Percentiles rank a stretch among this genome's conserved stretches.
phyloP scores from a whole-genome alignment of 2,797 vertebrate species.

The Channallabes apus region DNA sequence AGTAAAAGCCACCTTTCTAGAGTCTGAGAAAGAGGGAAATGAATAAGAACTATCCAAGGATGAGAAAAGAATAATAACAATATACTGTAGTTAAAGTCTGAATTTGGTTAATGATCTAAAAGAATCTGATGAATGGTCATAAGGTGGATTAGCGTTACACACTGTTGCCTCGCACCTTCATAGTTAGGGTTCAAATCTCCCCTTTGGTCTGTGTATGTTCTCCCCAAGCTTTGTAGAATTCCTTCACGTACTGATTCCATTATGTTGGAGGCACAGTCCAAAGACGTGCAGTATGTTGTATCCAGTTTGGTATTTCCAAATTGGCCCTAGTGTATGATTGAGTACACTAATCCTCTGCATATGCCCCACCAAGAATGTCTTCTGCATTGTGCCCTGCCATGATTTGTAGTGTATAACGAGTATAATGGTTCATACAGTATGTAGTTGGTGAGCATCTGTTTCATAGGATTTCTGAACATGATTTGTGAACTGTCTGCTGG shows the following conservation, averaged over 20 bases:
- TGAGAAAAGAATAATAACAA: neutral
- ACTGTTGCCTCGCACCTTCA: too few species aligned
- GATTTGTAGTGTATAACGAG: conserved; percentile 7
- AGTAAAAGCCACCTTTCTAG: neutral
- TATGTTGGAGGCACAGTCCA: too few species aligned
- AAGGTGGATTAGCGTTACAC: neutral
- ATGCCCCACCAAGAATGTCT: too few species aligned
- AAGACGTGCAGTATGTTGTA: too few species aligned
- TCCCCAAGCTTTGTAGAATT: too few species aligned
- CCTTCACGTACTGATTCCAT: too few species aligned
- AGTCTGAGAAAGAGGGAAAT: neutral
- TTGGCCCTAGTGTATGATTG: too few species aligned
- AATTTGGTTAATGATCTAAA: conserved; percentile 39
- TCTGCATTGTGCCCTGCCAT: too few species aligned
- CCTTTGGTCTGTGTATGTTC: too few species aligned
- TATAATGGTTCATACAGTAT: conserved; percentile 24
- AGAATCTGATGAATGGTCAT: conserved; percentile 19
- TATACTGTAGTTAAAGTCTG: neutral
- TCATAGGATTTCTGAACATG: conserved; percentile 37
- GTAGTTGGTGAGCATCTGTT: conserved; percentile 45
- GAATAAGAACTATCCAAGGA: neutral
- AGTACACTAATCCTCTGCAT: too few species aligned
- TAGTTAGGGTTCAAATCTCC: too few species aligned
- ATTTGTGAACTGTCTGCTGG: conserved; percentile 31
- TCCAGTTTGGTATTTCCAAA: too few species aligned